These are phyloP conservation scores for Hypanus sabinus DNA, from an alignment of 2,113 vertebrate species.

Conservation along the genomic window DNA sequence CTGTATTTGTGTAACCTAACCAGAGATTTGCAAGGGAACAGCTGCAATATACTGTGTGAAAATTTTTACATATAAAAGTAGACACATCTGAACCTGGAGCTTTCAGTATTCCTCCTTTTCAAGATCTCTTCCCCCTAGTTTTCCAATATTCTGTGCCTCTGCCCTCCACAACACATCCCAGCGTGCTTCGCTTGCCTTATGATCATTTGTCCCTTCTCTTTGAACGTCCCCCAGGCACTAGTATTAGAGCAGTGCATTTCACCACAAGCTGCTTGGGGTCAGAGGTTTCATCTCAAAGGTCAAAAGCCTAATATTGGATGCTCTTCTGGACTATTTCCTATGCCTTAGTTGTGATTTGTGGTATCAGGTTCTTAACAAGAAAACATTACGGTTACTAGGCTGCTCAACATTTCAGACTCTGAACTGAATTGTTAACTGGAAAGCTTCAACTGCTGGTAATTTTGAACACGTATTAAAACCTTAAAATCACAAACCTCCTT, in stretches of 20 bases:
- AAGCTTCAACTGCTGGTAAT: neutral
- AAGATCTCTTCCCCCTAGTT: neutral
- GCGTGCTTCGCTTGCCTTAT: neutral
- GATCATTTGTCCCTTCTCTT: neutral
- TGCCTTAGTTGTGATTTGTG: neutral
- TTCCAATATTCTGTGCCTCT: neutral
- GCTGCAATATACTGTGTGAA: neutral
- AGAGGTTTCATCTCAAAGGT: neutral
- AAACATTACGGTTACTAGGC: neutral
- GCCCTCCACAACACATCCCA: neutral
- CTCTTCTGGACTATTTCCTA: neutral
- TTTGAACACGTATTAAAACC: neutral
- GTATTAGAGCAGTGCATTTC: neutral
- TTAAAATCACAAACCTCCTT: neutral
- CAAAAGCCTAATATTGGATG: neutral
- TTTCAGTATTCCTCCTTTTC: neutral
- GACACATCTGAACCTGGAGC: neutral
- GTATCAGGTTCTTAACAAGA: neutral
- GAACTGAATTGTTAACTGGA: neutral
- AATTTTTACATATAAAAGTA: neutral
- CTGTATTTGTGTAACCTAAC: neutral
- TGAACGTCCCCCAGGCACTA: neutral
- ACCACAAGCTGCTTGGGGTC: neutral
- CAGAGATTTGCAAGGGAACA: neutral
- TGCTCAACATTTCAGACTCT: neutral